These are phyloP conservation scores for Crossaster papposus DNA, from an alignment of 53 echinoderm and acorn worm genomes.

Conservation along the genomic window DNA sequence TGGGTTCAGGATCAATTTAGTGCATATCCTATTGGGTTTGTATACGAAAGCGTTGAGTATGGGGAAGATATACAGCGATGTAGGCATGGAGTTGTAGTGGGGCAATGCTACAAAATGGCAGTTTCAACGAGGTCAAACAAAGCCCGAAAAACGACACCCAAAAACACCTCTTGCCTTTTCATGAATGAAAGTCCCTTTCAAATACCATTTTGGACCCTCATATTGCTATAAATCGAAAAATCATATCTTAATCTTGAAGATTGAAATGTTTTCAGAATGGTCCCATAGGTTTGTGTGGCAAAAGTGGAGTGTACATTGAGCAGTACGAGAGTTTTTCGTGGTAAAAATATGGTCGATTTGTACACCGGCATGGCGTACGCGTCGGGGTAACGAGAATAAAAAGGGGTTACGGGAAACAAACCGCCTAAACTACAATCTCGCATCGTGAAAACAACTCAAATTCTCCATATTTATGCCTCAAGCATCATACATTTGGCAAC, in stretches of 20 bases:
- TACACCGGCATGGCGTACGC: conserved; percentile 59
- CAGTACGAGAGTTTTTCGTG: conserved; percentile 79
- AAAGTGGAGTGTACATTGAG: conserved; percentile 71
- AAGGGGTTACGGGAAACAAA: conserved; percentile 58
- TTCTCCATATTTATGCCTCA: not conserved
- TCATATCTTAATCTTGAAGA: conserved; percentile 65
- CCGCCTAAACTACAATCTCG: conserved; percentile 25
- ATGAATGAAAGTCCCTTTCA: conserved; percentile 95
- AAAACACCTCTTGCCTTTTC: conserved; percentile 87
- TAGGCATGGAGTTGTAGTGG: conserved; percentile 69
- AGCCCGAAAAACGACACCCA: conserved; percentile 99
- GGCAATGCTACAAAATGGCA: conserved; percentile 91
- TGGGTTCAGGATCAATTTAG: conserved; percentile 72
- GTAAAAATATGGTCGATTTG: conserved; percentile 74
- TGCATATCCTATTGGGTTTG: conserved; percentile 81
- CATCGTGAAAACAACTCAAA: conserved; percentile 19
- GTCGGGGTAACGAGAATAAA: conserved; percentile 50
- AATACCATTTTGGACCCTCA: conserved; percentile 54
- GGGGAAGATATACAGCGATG: conserved; percentile 77
- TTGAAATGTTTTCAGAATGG: conserved; percentile 65
- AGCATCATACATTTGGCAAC: not conserved
- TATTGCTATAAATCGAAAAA: conserved; percentile 70
- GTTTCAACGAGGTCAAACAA: conserved; percentile 99
- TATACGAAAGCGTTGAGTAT: conserved; percentile 79
- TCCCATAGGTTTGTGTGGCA: conserved; percentile 77